Evolutionary conservation across 2,888 invertebrate genomes (phyloP).

Genomic region (Cylindroiulus punctatus): DNA sequence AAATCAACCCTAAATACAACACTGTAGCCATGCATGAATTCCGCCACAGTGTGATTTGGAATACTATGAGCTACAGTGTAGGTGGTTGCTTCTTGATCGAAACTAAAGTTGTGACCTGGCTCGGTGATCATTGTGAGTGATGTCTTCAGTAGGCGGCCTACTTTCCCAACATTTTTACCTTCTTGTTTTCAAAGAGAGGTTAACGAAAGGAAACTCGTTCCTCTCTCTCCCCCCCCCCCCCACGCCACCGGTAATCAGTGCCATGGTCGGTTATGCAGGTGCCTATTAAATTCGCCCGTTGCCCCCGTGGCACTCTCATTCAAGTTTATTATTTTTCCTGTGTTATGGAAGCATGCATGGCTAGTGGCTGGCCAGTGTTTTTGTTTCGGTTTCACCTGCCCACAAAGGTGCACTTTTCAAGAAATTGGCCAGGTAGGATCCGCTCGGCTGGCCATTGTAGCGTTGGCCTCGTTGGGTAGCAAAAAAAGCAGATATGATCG

Average conservation of each 20-base stretch:
- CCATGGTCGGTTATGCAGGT: slow-evolving; percentile 30
- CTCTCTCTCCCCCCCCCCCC: neutral
- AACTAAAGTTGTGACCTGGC: neutral
- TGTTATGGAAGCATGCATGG: slow-evolving; percentile 12
- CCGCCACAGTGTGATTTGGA: neutral
- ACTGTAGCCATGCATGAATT: neutral
- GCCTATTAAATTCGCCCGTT: slow-evolving; percentile 7
- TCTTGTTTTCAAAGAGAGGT: slow-evolving; percentile 26
- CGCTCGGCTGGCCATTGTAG: neutral
- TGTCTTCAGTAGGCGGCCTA: slow-evolving; percentile 34
- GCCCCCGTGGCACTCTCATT: slow-evolving; percentile 14
- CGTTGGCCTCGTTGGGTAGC: neutral
- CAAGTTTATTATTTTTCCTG: slow-evolving; percentile 17
- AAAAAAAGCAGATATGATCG: neutral
- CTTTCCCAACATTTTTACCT: neutral
- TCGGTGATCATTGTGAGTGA: neutral
- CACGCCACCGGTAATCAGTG: slow-evolving; percentile 32
- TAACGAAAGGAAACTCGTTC: slow-evolving; percentile 15
- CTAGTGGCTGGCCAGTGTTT: neutral
- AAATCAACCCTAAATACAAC: neutral
- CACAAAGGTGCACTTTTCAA: neutral
- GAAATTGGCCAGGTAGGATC: neutral
- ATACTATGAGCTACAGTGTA: neutral
- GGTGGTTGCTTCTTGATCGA: neutral
- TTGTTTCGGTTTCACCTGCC: slow-evolving; percentile 34